Evolutionary conservation across 2,113 vertebrate genomes (phyloP).

Genomic region (Entomyzon cyanotis): DNA sequence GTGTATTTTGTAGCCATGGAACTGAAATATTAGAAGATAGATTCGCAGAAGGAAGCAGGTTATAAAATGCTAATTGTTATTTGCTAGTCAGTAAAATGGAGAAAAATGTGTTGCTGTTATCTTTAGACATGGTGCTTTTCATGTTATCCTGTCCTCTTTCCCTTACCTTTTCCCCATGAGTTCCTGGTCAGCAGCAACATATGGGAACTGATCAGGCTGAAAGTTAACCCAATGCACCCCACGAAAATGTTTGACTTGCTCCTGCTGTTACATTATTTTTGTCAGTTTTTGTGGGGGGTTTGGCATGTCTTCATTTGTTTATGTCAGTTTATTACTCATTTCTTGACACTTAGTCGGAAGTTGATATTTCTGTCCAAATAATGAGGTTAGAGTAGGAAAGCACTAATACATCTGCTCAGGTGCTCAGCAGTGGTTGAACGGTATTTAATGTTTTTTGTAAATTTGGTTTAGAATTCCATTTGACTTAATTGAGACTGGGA

Average conservation of each 20-base stretch:
- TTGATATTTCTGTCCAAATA: not conserved
- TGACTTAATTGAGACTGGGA: not conserved
- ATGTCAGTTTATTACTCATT: constrained; percentile 19
- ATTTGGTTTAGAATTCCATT: not conserved
- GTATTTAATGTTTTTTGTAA: not conserved
- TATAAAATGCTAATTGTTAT: not conserved
- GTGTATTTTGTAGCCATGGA: not conserved
- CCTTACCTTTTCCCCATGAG: not conserved
- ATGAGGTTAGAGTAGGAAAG: not conserved
- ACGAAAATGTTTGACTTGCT: not conserved
- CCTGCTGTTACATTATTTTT: not conserved
- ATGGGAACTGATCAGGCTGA: not conserved
- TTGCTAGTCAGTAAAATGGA: not conserved
- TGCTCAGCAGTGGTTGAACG: not conserved
- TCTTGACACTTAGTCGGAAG: constrained; percentile 7
- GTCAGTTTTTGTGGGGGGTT: not conserved
- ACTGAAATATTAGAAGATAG: not conserved
- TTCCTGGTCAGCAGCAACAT: not conserved
- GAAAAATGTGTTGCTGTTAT: not conserved
- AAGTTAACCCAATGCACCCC: not conserved
- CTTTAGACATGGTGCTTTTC: not conserved
- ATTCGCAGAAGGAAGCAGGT: not conserved
- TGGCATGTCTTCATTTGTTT: constrained; percentile 14
- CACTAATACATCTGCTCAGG: not conserved
- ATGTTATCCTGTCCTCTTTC: not conserved